Conservation (phyloP, 2,113 vertebrate species). For the Pogona vitticeps region DNA sequence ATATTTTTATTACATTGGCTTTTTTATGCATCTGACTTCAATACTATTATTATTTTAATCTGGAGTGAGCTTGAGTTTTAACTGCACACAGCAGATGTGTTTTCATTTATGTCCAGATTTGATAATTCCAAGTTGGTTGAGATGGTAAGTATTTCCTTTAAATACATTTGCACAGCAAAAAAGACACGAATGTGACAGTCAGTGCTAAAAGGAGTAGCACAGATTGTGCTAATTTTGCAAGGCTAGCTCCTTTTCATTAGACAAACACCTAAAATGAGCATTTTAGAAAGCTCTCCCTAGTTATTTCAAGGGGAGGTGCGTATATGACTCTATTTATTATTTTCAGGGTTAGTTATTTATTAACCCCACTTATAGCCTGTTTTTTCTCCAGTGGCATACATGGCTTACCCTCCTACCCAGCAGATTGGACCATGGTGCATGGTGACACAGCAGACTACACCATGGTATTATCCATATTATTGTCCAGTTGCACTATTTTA, state of each 20-base stretch:
- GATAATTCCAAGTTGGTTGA: not conserved
- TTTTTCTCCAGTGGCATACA: not conserved
- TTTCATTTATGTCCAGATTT: slow-evolving; percentile 16
- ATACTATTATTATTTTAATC: not conserved
- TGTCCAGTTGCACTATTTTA: no score
- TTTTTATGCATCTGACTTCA: not conserved
- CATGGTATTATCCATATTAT: no score
- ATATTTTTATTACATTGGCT: slow-evolving; percentile 4
- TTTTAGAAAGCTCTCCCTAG: slow-evolving; percentile 9
- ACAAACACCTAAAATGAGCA: not conserved
- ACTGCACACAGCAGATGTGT: slow-evolving; percentile 2
- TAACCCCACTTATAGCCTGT: no score
- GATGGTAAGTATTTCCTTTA: not conserved
- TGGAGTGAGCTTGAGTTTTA: not conserved
- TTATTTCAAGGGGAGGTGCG: not conserved
- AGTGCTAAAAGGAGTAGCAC: not conserved
- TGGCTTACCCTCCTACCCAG: no score
- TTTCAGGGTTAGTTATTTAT: no score
- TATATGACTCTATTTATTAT: no score
- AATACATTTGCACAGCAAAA: slow-evolving; percentile 3
- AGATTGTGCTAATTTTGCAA: slow-evolving; percentile 11
- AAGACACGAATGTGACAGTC: not conserved
- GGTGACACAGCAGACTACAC: no score
- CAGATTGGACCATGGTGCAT: no score
- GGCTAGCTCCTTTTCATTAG: not conserved